Evolutionary conservation across 2,888 invertebrate species (phyloP).

Genomic region (Octodonta nipae): DNA sequence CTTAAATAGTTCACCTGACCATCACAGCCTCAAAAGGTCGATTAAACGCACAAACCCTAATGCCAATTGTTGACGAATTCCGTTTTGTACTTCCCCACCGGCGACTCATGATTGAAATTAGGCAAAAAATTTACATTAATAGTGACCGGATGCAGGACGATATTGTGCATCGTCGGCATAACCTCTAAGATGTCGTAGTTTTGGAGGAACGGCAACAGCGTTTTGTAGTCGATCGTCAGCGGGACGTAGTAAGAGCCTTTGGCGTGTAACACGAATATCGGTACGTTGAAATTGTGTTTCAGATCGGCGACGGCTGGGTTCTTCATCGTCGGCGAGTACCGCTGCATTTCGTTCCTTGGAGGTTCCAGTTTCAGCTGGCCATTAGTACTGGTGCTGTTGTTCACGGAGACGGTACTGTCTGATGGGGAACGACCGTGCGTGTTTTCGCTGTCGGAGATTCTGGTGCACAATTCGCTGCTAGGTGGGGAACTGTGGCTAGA

Average conservation of each 20-base stretch:
- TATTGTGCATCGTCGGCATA: conserved; percentile 41
- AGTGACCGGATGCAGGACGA: conserved; percentile 71
- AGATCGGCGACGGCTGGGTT: conserved; percentile 9
- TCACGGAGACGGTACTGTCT: conserved; percentile 23
- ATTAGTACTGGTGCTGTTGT: conserved; percentile 11
- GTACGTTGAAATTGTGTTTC: conserved; percentile 46
- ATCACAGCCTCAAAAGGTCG: conserved; percentile 24
- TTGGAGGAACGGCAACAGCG: conserved; percentile 56
- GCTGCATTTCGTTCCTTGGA: conserved; percentile 15
- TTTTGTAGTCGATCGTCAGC: conserved; percentile 61
- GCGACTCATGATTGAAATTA: conserved; percentile 10
- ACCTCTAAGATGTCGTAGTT: conserved; percentile 47
- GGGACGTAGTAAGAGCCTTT: conserved; percentile 81
- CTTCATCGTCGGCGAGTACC: conserved; percentile 17
- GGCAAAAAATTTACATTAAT: conserved; percentile 70
- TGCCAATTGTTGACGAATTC: conserved; percentile 17
- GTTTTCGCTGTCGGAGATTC: conserved; percentile 29
- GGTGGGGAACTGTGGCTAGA: conserved; percentile 32
- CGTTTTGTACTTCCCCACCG: conserved; percentile 18
- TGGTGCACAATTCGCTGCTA: conserved; percentile 29
- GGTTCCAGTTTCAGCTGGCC: conserved; percentile 17
- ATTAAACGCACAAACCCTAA: conserved; percentile 6
- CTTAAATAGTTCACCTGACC: conserved; percentile 28
- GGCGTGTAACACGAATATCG: conserved; percentile 83
- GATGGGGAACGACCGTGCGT: conserved; percentile 23